Percentiles rank a stretch among this genome's conserved stretches.
phyloP scores from a whole-genome alignment of 2,797 vertebrate genomes.

The Galago senegalensis region DNA sequence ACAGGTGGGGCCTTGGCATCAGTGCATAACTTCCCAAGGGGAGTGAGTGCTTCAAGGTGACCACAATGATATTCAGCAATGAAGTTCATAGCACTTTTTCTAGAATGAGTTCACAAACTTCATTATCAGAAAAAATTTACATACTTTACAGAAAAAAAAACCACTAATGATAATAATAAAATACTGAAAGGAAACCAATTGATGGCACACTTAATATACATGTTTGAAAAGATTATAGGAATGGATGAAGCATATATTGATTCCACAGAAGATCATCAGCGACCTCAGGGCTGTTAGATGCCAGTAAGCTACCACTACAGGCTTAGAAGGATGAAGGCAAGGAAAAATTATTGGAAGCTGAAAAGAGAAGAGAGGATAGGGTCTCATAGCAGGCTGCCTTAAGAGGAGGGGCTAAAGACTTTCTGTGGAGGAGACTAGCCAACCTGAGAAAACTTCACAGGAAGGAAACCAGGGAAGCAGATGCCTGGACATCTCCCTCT shows the following conservation, averaged over 20 bases:
- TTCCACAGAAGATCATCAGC: background rate
- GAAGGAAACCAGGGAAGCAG: background rate
- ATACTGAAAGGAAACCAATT: background rate
- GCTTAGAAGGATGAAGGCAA: background rate
- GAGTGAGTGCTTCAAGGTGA: too few relatives aligned
- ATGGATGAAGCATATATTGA: background rate
- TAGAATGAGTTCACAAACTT: too few relatives aligned
- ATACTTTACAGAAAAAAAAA: background rate
- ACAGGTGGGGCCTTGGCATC: too few relatives aligned
- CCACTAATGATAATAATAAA: background rate
- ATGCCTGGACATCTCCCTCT: background rate
- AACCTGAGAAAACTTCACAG: background rate
- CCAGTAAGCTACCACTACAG: background rate
- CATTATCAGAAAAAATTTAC: too few relatives aligned
- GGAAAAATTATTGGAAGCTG: background rate
- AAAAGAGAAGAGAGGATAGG: background rate
- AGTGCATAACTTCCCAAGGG: too few relatives aligned
- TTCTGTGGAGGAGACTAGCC: background rate
- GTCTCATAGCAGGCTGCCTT: background rate
- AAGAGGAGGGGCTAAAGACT: background rate
- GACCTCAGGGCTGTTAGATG: background rate
- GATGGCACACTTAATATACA: background rate
- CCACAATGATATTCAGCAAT: too few relatives aligned
- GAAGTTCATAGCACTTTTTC: too few relatives aligned
- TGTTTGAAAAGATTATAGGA: slow-evolving; percentile 1